Evolutionary conservation across 2,113 vertebrate species (phyloP).

Genomic region (Nestor notabilis): DNA sequence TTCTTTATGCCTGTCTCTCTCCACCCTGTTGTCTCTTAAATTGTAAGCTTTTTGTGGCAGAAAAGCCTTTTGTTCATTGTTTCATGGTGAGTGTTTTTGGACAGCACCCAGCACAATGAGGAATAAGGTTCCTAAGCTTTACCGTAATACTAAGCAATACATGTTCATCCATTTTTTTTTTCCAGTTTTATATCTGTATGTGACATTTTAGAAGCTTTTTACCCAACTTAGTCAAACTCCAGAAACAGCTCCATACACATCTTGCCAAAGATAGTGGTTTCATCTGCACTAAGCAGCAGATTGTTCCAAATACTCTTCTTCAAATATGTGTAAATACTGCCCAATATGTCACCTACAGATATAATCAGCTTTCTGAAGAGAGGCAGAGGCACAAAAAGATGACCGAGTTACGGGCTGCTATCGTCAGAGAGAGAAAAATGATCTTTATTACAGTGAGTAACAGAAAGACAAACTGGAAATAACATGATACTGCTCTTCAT

Average conservation of each 20-base stretch:
- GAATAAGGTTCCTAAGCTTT: neutral
- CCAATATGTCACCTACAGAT: neutral
- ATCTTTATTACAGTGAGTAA: neutral
- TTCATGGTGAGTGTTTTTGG: neutral
- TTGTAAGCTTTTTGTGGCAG: conserved; percentile 39
- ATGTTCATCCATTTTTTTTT: neutral
- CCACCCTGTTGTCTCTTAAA: conserved; percentile 17
- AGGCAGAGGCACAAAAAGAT: neutral
- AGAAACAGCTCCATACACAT: conserved; percentile 74
- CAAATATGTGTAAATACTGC: neutral
- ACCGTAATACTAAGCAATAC: neutral
- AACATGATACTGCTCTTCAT: neutral
- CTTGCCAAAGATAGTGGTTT: conserved; percentile 75
- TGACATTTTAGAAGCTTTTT: conserved; percentile 78
- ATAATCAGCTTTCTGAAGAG: neutral
- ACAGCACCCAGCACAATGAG: neutral
- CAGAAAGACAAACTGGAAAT: neutral
- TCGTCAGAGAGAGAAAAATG: neutral
- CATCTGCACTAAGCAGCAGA: conserved; percentile 52
- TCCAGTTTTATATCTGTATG: neutral
- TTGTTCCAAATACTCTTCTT: neutral
- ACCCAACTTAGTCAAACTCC: conserved; percentile 71
- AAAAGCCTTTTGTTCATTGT: conserved; percentile 49
- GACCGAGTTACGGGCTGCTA: neutral
- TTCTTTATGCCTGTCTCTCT: conserved; percentile 43